A percentile compares a stretch with the other conserved stretches of the same genome.
Conservation (phyloP, 1,140 invertebrate species). For the Sitophilus oryzae region DNA sequence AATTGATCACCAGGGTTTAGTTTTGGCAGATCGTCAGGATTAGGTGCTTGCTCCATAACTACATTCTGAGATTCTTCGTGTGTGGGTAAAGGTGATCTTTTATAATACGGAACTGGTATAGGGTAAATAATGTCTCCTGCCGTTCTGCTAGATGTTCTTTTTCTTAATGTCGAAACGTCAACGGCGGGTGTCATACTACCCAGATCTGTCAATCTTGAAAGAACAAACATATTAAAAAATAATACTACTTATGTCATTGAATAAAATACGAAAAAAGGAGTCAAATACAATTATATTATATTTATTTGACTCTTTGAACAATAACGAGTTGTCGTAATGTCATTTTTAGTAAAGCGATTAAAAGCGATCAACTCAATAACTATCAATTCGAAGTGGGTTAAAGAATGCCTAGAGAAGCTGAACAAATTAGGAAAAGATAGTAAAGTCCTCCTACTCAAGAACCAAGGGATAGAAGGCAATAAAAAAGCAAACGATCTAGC, state of each 20-base stretch:
- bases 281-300: too few relatives aligned
- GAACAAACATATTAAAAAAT: slow-evolving; percentile 2
- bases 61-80: slow-evolving; percentile 24
- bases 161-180: slow-evolving; percentile 44
- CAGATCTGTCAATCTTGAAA: slow-evolving; percentile 63
- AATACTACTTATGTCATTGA: neutral
- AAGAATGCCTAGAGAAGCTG: too few relatives aligned
- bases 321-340: too few relatives aligned
- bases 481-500: too few relatives aligned
- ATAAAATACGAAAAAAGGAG: too few relatives aligned
- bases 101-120: slow-evolving; percentile 37
- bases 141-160: slow-evolving; percentile 53
- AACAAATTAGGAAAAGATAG: too few relatives aligned
- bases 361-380: too few relatives aligned
- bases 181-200: slow-evolving; percentile 52
- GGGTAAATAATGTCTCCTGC: slow-evolving; percentile 48
- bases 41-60: slow-evolving; percentile 28
- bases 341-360: too few relatives aligned
- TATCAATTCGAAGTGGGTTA: too few relatives aligned
- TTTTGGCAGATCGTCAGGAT: slow-evolving; percentile 44
- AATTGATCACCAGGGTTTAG: slow-evolving; percentile 51
- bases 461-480: too few relatives aligned
- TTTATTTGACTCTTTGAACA: too few relatives aligned
- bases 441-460: too few relatives aligned
- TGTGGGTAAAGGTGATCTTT: slow-evolving; percentile 25